Evolutionary conservation across 1,140 invertebrate species (phyloP).

Genomic region (Chrysomallon squamiferum): DNA sequence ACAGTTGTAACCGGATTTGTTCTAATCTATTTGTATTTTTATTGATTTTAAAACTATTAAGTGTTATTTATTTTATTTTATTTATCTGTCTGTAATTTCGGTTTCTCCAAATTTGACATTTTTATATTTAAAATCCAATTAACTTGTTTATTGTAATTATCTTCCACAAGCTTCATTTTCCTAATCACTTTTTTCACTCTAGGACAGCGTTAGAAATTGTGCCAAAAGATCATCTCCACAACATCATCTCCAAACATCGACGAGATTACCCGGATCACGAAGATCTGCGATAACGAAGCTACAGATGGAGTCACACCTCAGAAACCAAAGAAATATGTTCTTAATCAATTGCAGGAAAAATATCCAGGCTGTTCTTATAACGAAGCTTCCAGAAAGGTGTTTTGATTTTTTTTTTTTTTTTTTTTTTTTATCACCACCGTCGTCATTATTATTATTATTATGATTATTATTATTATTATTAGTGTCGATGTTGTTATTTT

Average conservation of each 20-base stretch:
- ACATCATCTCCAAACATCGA: conserved; percentile 28
- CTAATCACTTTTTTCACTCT: no score
- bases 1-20: neutral
- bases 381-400: conserved; percentile 9
- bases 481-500: no score
- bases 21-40: neutral
- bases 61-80: neutral
- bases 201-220: conserved; percentile 48
- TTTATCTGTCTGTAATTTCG: no score
- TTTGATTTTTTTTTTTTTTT: no score
- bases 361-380: conserved; percentile 13
- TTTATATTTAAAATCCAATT: no score
- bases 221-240: conserved; percentile 29
- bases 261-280: conserved; percentile 33
- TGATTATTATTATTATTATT: no score
- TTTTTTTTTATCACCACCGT: no score
- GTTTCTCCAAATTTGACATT: no score
- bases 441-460: no score
- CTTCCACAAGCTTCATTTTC: no score
- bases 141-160: no score
- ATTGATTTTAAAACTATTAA: neutral
- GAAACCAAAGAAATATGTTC: conserved; percentile 2
- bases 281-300: conserved; percentile 37
- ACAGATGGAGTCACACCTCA: conserved; percentile 18
- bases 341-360: conserved; percentile 14